Base-by-base conservation (phyloP, 2,888 invertebrate genomes). In the Drosophila austrosaltans region DNA sequence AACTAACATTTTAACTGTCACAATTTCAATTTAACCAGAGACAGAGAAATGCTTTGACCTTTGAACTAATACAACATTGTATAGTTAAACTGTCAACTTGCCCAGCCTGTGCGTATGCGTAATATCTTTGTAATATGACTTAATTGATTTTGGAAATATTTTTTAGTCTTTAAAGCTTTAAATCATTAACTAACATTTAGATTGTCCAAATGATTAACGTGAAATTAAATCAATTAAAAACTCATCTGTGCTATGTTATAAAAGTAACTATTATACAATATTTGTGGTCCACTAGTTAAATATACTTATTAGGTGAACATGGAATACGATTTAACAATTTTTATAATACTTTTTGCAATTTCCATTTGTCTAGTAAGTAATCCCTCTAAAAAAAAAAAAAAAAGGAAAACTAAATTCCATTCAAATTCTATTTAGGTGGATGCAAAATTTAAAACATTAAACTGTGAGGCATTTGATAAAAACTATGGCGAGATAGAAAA, bases 1-100 rank as follows among this genome's bases (percentile, higher is more conserved):
- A 53, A 65, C 53, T 16, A 53, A 44, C 40, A 65, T 39, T 22
- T 22, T 22, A 69, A 68, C 79, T 82, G 81, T 79, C 82, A 79
- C 79, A 74, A 74, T 78, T 77, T 70, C 80, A 66, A 65, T 64
- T 59, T 63, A 30, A 5, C 30, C 5, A 30, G 16, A 5, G 30
- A 30, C 30, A 30, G 54, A 44, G 20, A 16, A 44, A 22, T 48
- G 20, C 30, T 66, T 76, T 74, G 48, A 48, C 48, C 22, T 48
- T 5, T 48, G 48, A 3, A 2, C 36, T 36, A 10, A 25, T 2
- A 12, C 25, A 10, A 25, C 10, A 12, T 25, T 25, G 3, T 25
- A 1, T 5, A 48, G 4, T 25, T 25, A 48, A 0, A 3, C 1
- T 48, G 48, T 12, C 25, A 48, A 48, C 2, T 10, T 48, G 48